phyloP scores from a whole-genome alignment of 1,140 invertebrate genomes.

The Dinothrombium tinctorium region DNA sequence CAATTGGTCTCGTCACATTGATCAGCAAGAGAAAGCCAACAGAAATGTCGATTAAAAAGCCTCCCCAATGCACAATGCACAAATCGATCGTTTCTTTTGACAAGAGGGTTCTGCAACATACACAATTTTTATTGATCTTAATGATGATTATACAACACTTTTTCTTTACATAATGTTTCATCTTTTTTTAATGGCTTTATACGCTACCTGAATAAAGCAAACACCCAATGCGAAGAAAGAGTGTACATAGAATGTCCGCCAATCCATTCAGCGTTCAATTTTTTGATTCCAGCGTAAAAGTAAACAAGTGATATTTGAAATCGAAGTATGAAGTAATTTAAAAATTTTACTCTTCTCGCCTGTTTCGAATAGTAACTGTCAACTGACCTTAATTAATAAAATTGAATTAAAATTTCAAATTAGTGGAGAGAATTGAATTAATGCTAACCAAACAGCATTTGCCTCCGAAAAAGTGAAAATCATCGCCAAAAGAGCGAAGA shows the following conservation, averaged over 20 bases:
- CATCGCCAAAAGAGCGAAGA: constrained; percentile 50
- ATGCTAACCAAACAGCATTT: constrained; percentile 44
- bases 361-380: constrained; percentile 29
- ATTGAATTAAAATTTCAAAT: constrained; percentile 5
- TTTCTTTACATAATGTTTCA: too few species aligned
- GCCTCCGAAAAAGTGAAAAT: constrained; percentile 42
- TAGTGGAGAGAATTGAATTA: background rate
- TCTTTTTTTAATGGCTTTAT: too few species aligned
- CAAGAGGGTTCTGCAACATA: constrained; percentile 45
- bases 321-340: constrained; percentile 67
- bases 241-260: constrained; percentile 60
- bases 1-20: constrained; percentile 38
- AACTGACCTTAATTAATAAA: constrained; percentile 31
- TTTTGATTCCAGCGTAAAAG: constrained; percentile 70
- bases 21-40: constrained; percentile 59
- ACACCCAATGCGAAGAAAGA: constrained; percentile 58
- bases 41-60: constrained; percentile 55
- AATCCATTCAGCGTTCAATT: constrained; percentile 63
- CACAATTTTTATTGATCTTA: too few species aligned
- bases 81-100: constrained; percentile 47
- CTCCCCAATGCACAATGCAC: constrained; percentile 59
- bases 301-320: constrained; percentile 60
- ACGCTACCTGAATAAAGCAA: constrained; percentile 38
- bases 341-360: constrained; percentile 36
- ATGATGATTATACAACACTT: too few species aligned